Evolutionary conservation across 2,113 vertebrate genomes (phyloP), one percentile per base, ranked within the genome.

Genomic region (Monopterus albus): DNA sequence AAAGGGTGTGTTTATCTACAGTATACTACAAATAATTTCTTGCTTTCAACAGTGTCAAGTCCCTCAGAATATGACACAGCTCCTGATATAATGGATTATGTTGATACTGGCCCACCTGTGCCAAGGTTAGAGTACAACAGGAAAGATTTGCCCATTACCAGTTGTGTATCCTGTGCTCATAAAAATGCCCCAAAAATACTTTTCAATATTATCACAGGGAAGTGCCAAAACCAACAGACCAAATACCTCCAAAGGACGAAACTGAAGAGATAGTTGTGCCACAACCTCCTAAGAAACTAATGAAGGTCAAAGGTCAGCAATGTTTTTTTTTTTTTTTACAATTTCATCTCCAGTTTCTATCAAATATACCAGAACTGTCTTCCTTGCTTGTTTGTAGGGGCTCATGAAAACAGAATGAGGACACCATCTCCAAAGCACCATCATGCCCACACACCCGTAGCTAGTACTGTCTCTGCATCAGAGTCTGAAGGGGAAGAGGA

Each of bases 51-150:
- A 93, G 92, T 90, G 79, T 93, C 92, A 2, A 93, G 92, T 83
- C 94, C 95, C 29, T 95, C 95, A 4, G 96, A 97, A 82, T 96
- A 96, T 3, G 95, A 97, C 12, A 96, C 95, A 6, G 95, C 95
- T 0, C 95, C 94, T 0, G 95, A 97, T 28, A 85, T 94, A 12
- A 88, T 94, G 0, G 94, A 95, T 72, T 91, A 94, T 0, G 85
- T 85, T 1, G 94, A 94, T 69, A 89, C 89, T 79, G 83, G 70
- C 0, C 88, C 92, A 40, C 82, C 88, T 58, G 81, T 87, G 40
- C 87, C 70, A 45, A 93, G 94, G 95, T 96, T 62, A 65, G 62
- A 91, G 82, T 82, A 84, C 60, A 66, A 13, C 10, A 39, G 17
- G n/a, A 38, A 47, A 20, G 14, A 38, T 60, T 64, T 28, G 0